Conservation (phyloP, 2,797 vertebrate species). For the Triplophysa yarkandensis region DNA sequence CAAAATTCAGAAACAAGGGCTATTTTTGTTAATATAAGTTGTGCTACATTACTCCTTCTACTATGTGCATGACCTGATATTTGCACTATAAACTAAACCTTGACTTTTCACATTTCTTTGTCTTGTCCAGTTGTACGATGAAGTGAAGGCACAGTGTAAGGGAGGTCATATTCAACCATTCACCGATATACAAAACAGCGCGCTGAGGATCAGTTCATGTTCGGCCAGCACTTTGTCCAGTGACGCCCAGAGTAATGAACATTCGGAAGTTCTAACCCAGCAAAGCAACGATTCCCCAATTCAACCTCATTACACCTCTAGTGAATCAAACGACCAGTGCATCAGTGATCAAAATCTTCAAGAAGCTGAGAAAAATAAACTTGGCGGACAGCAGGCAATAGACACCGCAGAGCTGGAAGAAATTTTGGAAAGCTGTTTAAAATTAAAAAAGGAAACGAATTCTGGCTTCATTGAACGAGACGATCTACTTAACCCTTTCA, state of each 20-base stretch:
- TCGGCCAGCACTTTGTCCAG: conserved; percentile 74
- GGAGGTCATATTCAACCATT: conserved; percentile 64
- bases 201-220: conserved; percentile 70
- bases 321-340: conserved; percentile 20
- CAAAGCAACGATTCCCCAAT: conserved; percentile 48
- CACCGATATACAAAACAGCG: conserved; percentile 61
- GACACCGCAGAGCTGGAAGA: conserved; percentile 67
- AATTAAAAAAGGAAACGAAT: conserved; percentile 52
- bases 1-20: neutral
- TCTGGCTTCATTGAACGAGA: conserved; percentile 44
- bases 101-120: conserved; percentile 5
- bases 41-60: neutral
- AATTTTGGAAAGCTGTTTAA: conserved; percentile 57
- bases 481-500: conserved; percentile 49
- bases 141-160: conserved; percentile 86
- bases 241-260: conserved; percentile 70
- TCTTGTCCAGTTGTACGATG: conserved; percentile 86
- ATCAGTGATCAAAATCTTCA: conserved; percentile 36
- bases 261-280: conserved; percentile 62
- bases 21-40: no score
- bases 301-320: conserved; percentile 47
- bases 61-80: conserved; percentile 58
- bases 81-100: conserved; percentile 52
- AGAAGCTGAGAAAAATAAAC: conserved; percentile 49
- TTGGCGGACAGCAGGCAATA: conserved; percentile 56